phyloP scores from a whole-genome alignment of 2,888 invertebrate species.

The Mythimna pallens region DNA sequence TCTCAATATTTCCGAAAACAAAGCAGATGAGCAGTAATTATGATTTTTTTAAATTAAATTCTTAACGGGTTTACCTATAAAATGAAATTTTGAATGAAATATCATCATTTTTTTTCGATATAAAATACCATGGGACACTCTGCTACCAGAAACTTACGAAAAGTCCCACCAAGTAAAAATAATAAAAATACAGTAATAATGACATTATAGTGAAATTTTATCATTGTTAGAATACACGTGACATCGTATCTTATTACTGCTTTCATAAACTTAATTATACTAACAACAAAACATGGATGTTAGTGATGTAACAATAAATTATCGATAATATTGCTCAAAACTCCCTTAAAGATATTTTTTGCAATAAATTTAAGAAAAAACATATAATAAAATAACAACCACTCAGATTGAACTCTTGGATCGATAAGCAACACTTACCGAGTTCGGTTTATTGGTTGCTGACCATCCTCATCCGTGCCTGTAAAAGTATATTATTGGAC shows the following conservation, averaged over 20 bases:
- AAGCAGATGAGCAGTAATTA: no score
- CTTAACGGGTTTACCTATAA: not conserved
- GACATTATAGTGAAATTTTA: slow-evolving; percentile 40
- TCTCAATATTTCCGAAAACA: no score
- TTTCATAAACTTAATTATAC: slow-evolving; percentile 52
- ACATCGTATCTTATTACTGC: slow-evolving; percentile 36
- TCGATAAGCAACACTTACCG: no score
- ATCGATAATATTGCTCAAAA: slow-evolving; percentile 28
- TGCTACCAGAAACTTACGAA: not conserved
- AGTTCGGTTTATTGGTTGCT: no score
- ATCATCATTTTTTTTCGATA: not conserved
- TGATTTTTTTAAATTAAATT: no score
- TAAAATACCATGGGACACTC: not conserved
- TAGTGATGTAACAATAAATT: slow-evolving; percentile 21
- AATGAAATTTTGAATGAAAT: not conserved
- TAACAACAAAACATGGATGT: slow-evolving; percentile 12
- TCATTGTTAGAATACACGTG: slow-evolving; percentile 41
- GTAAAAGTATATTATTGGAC: no score
- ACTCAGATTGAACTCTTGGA: no score
- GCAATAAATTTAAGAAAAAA: no score
- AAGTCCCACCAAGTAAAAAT: not conserved
- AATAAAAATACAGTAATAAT: slow-evolving; percentile 31
- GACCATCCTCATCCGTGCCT: no score
- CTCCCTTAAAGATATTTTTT: no score
- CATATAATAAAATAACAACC: no score